Conservation (phyloP, 1,140 invertebrate species). For the Laodelphax striatellus region DNA sequence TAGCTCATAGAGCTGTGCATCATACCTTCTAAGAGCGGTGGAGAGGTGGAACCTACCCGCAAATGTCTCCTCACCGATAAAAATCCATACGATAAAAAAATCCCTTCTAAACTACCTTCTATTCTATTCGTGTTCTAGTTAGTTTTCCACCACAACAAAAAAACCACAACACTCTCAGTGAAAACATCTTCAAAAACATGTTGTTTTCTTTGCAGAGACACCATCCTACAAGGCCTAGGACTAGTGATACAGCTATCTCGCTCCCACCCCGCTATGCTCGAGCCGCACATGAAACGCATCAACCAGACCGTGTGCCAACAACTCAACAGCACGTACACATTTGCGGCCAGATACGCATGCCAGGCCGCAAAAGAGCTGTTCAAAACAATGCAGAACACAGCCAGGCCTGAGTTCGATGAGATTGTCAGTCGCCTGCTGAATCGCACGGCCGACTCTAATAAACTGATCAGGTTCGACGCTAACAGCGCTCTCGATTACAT, state of each 20-base stretch:
- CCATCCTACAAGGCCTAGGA: not conserved
- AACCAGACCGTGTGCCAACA: conserved; percentile 29
- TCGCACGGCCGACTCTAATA: conserved; percentile 49
- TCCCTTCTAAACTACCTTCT: no score
- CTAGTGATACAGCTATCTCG: not conserved
- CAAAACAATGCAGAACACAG: conserved; percentile 29
- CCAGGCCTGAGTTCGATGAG: conserved; percentile 45
- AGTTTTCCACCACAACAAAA: no score
- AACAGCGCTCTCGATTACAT: conserved; percentile 44
- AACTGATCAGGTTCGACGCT: conserved; percentile 51
- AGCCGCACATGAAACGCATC: conserved; percentile 27
- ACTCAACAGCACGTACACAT: conserved; percentile 27
- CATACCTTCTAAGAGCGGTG: no score
- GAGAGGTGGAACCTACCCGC: no score
- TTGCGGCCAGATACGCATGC: conserved; percentile 27
- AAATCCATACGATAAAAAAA: no score
- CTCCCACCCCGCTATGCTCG: not conserved
- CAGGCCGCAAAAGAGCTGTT: conserved; percentile 31
- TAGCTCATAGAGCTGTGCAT: no score
- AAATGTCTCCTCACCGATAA: no score
- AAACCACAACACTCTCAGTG: no score
- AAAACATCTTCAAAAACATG: no score
- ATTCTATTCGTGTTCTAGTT: no score
- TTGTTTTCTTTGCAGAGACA: not conserved
- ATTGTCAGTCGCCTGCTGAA: conserved; percentile 41